Evolutionary conservation across 1,140 invertebrate species (phyloP).

Genomic region (Trinorchestia longiramus): DNA sequence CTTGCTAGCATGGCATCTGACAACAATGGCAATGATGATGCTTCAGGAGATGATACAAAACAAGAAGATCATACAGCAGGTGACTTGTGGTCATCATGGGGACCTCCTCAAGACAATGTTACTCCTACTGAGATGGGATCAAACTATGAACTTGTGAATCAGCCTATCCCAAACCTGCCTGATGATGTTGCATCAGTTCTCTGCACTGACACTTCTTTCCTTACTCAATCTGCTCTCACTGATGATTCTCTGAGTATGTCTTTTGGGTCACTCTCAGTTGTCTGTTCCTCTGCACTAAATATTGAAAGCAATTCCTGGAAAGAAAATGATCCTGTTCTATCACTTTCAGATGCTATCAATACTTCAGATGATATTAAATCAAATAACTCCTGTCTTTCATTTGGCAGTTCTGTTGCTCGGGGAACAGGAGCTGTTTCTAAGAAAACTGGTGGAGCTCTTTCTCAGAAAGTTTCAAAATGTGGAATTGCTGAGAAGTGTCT

Average conservation of each 20-base stretch:
- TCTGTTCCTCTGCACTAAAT: background rate
- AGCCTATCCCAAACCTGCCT: background rate
- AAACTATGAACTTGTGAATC: background rate
- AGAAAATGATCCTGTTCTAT: background rate
- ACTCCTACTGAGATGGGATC: background rate
- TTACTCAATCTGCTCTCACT: slow-evolving; percentile 9
- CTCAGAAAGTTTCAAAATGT: background rate
- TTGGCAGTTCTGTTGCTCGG: background rate
- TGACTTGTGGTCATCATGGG: background rate
- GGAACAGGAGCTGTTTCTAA: slow-evolving; percentile 13
- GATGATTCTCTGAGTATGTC: slow-evolving; percentile 2
- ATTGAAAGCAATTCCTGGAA: background rate
- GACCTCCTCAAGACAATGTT: background rate
- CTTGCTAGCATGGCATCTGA: background rate
- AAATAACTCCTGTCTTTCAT: background rate
- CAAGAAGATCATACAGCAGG: background rate
- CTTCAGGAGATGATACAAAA: background rate
- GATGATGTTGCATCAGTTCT: slow-evolving; percentile 39
- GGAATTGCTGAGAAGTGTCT: background rate
- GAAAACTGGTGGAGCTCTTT: background rate
- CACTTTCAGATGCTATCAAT: slow-evolving; percentile 1
- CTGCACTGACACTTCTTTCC: background rate
- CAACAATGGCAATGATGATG: slow-evolving; percentile 9
- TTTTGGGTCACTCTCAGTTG: background rate
- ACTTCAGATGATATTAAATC: slow-evolving; percentile 9